Percentiles rank a stretch among this genome's conserved stretches.
phyloP scores from a whole-genome alignment of 2,888 invertebrate species.

The Campoletis raptor region DNA sequence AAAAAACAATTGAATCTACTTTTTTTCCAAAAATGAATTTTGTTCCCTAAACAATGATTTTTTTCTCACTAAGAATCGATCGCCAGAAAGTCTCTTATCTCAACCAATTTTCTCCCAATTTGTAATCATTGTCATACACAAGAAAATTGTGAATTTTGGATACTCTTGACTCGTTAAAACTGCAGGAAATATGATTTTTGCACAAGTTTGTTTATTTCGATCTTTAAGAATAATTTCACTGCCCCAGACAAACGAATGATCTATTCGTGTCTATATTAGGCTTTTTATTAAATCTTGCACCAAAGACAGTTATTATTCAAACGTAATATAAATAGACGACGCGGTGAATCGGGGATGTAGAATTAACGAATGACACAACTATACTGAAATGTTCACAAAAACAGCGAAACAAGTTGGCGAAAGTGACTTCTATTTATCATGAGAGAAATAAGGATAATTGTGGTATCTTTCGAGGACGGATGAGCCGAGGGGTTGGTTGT shows the following conservation, averaged over 20 bases:
- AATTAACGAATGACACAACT: slow-evolving; percentile 62
- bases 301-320: slow-evolving; percentile 6
- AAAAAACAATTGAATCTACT: too few species aligned
- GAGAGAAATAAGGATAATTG: slow-evolving; percentile 62
- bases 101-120: neutral
- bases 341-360: slow-evolving; percentile 11
- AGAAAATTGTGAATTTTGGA: neutral
- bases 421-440: slow-evolving; percentile 63
- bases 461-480: slow-evolving; percentile 62
- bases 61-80: neutral
- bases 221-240: neutral
- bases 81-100: neutral
- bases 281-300: slow-evolving; percentile 15
- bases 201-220: neutral
- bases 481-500: slow-evolving; percentile 33
- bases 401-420: slow-evolving; percentile 28
- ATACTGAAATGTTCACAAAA: slow-evolving; percentile 29
- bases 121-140: neutral
- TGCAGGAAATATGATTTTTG: neutral
- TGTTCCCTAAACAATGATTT: too few species aligned
- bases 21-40: too few species aligned
- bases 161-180: too few species aligned
- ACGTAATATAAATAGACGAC: slow-evolving; percentile 13
- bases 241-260: neutral
- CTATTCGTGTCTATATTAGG: neutral